Evolutionary conservation across 2,113 vertebrate genomes (phyloP), one percentile per base, ranked within the genome.

Genomic region (human (Homo sapiens)): DNA sequence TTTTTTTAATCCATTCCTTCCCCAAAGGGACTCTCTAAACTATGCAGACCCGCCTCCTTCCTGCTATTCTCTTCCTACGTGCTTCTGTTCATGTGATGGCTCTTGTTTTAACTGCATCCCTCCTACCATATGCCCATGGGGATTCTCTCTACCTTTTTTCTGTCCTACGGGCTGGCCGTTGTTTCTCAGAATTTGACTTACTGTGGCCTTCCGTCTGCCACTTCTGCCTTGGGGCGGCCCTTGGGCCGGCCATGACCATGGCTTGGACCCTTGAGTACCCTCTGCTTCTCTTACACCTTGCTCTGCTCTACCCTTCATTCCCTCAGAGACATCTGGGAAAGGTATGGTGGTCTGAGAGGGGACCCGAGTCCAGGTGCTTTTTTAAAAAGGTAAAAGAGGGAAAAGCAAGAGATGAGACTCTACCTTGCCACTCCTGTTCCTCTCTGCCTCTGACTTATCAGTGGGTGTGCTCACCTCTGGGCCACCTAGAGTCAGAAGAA

Each of bases 81-180:
- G 18, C 10, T 32, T 93, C 78, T 82, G 35, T 11, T 61, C 35
- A 12, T 9, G 2, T 23, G 43, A 35, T 10, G 5, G 3, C 48
- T 78, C 61, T 23, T 73, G 80, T 72, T 52, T n/a, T 40, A 72
- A 68, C 18, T 73, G 57, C 25, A 35, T 52, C 23, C 43, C 48
- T 55, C 68, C 13, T 20, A 23, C 40, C 8, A 1, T 13, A 20
- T 7, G 14, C 20, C 20, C n/a, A 17, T 0, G 43, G 76, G 32
- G 23, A 52, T 48, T 64, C 23, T 43, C 11, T 43, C 43, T 11
- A 32, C 9, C 50, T 23, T 25, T 70, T 40, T 22, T 92, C 73
- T 68, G 0, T 9, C 3, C 9, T 30, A 9, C 30, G 22, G 13
- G 22, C 6, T 38, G 10, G 3, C 8, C 79, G 48, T 27, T 3